Evolutionary conservation across 2,113 vertebrate species (phyloP).

Genomic region (Platycercus adscitus): DNA sequence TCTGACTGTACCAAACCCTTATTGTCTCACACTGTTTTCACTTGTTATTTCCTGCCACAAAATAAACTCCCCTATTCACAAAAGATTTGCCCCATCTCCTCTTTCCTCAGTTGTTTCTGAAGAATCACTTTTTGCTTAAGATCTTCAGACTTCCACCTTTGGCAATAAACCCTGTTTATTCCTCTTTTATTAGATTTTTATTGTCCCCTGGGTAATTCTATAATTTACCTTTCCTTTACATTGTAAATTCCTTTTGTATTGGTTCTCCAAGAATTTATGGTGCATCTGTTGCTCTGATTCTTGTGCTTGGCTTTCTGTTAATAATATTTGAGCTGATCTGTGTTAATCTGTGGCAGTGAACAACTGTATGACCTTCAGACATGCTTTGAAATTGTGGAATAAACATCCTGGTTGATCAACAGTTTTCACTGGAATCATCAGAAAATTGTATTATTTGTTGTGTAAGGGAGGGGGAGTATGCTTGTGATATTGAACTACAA

Average conservation of each 20-base stretch:
- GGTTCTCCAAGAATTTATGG: constrained; percentile 1
- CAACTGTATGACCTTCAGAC: neutral
- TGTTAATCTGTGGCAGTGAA: neutral
- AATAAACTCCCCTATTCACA: neutral
- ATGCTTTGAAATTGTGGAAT: neutral
- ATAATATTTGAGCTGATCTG: neutral
- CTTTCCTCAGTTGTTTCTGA: neutral
- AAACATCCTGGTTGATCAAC: neutral
- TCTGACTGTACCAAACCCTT: neutral
- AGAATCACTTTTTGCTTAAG: neutral
- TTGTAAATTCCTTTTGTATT: constrained; percentile 11
- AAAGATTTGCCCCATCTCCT: neutral
- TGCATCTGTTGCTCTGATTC: neutral
- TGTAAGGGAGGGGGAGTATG: neutral
- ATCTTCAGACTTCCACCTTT: neutral
- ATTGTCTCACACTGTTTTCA: neutral
- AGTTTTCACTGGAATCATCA: neutral
- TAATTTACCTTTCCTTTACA: constrained; percentile 3
- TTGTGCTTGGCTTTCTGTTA: neutral
- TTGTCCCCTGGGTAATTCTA: neutral
- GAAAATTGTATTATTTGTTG: neutral
- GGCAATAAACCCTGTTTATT: neutral
- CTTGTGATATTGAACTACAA: neutral
- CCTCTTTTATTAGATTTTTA: constrained; percentile 6
- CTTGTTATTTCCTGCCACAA: neutral